Conservation (phyloP, 2,113 vertebrate species). For the Silurus glanis region DNA sequence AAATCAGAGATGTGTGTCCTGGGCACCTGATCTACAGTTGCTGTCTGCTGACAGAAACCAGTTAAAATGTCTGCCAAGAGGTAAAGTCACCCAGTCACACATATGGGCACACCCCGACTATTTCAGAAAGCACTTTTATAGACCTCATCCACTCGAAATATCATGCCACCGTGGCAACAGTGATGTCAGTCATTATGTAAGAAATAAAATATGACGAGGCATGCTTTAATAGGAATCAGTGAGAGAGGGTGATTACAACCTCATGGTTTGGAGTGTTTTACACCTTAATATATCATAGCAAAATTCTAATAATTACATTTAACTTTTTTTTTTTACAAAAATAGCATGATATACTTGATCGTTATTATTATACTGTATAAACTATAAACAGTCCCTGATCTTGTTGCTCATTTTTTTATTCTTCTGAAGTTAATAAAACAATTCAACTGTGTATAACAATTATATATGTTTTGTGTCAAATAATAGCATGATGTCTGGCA, state of each 20-base stretch:
- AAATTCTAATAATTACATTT: background rate
- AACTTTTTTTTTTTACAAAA: background rate
- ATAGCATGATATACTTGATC: background rate
- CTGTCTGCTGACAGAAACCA: slow-evolving; percentile 78
- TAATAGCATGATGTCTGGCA: background rate
- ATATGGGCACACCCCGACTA: slow-evolving; percentile 35
- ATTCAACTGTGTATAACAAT: background rate
- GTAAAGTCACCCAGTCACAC: slow-evolving; percentile 61
- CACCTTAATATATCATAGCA: background rate
- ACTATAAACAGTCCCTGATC: background rate
- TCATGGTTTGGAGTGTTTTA: background rate
- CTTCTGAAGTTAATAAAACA: background rate
- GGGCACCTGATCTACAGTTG: slow-evolving; percentile 72
- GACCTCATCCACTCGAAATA: background rate
- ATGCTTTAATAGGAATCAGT: background rate
- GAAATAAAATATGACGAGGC: background rate
- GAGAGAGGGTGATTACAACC: background rate
- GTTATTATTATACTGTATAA: background rate
- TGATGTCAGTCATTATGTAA: background rate
- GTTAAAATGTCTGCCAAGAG: slow-evolving; percentile 74
- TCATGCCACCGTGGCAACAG: slow-evolving; percentile 8
- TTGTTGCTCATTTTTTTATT: background rate
- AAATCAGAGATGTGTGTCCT: slow-evolving; percentile 58
- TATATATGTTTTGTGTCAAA: background rate
- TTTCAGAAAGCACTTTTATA: background rate